Evolutionary conservation across 2,113 vertebrate species (phyloP), one percentile per base, ranked within the genome.

Genomic region (Daphoenositta chrysoptera): DNA sequence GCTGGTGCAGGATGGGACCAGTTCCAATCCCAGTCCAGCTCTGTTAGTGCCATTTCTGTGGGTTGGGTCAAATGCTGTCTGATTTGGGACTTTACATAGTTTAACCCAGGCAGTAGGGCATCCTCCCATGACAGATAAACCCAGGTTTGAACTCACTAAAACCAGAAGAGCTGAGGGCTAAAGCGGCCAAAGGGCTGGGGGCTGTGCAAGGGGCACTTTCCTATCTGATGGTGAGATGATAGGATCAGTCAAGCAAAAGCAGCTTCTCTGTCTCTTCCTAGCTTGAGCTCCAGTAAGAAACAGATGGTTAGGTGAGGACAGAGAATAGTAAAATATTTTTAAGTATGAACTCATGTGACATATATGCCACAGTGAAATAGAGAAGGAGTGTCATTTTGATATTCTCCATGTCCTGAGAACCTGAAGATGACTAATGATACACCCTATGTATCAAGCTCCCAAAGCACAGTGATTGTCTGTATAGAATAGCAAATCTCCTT

Each of bases 291-390:
- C 56, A 60, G 13, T 53, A 78, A 57, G 68, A 75, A 92, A 75
- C 60, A 94, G 91, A 57, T 93, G 79, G 75, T 89, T 79, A 94
- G 76, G 51, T 93, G 93, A 91, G 66, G 88, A 92, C 51, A 92
- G 83, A 89, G 48, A 86, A 61, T 50, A 58, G 81, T 33, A 76
- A 45, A 71, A 61, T 79, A 77, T 70, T 86, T 95, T 94, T 6
- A 87, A 92, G 22, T 81, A 78, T 92, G 72, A 92, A 40, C 64
- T 90, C 75, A 71, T 70, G 17, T 21, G 54, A 63, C 71, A 63
- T 28, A 63, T 39, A 40, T 69, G 45, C 35, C 39, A 86, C 21
- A 31, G 79, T 66, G 39, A 87, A 87, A 89, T 37, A 69, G 82
- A 93, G 75, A 11, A 80, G 64, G 42, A 42, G 42, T 83, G 50